These are phyloP conservation scores for Stenolophus ochropezus DNA, from an alignment of 2,888 invertebrate genomes.

Conservation along the genomic window DNA sequence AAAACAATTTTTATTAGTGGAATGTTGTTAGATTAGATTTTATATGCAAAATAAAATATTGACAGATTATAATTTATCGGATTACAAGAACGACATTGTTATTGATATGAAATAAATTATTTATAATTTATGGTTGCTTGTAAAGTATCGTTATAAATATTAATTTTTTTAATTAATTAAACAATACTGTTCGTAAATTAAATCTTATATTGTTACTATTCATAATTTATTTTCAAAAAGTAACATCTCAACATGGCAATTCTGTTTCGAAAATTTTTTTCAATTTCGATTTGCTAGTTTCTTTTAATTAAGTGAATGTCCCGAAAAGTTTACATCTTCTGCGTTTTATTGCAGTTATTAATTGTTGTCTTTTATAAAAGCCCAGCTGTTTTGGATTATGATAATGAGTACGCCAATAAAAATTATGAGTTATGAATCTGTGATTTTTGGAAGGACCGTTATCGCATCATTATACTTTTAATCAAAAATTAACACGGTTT, in stretches of 20 bases:
- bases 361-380: constrained; percentile 28
- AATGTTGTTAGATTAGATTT: constrained; percentile 13
- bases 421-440: constrained; percentile 30
- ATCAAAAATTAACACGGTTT: constrained; percentile 31
- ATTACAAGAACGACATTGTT: background rate
- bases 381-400: constrained; percentile 17
- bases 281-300: constrained; percentile 1
- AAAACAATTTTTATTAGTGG: constrained; percentile 2
- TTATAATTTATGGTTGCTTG: constrained; percentile 15
- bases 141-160: constrained; percentile 15
- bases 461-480: constrained; percentile 9
- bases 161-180: background rate
- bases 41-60: constrained; percentile 1
- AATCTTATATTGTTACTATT: background rate
- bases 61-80: constrained; percentile 10
- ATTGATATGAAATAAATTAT: constrained; percentile 17
- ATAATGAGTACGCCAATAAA: constrained; percentile 15
- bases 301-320: constrained; percentile 34
- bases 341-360: constrained; percentile 41
- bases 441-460: constrained; percentile 13
- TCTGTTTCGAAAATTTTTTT: constrained; percentile 16
- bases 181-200: background rate
- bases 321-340: constrained; percentile 33
- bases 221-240: background rate
- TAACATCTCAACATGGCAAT: constrained; percentile 13